Conservation (phyloP, 2,888 invertebrate species). For the Lepidochitona cinerea region DNA sequence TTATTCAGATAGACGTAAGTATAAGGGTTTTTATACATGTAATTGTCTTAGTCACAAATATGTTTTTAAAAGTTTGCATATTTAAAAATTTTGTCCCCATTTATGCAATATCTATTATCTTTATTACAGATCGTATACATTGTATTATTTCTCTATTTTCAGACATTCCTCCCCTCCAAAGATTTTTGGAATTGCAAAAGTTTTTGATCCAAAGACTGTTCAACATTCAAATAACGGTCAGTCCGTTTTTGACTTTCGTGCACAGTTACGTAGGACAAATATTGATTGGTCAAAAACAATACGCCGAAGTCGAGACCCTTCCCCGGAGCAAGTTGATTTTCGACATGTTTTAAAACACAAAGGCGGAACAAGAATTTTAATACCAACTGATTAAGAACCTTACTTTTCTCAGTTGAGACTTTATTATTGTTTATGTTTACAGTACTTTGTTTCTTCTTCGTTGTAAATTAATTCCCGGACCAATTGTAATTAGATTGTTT, state of each 20-base stretch:
- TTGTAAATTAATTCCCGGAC: not conserved
- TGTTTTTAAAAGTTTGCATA: too few relatives aligned
- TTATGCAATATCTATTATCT: too few relatives aligned
- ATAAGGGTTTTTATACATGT: too few relatives aligned
- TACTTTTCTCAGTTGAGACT: not conserved
- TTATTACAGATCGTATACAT: too few relatives aligned
- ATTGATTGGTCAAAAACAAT: slow-evolving; percentile 38
- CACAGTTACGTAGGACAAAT: slow-evolving; percentile 44
- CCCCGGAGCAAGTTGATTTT: slow-evolving; percentile 32
- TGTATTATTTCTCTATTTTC: not conserved
- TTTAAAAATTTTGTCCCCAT: too few relatives aligned
- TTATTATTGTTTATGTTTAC: not conserved
- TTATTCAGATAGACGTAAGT: too few relatives aligned
- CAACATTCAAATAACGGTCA: not conserved
- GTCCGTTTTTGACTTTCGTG: slow-evolving; percentile 31
- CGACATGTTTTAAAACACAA: slow-evolving; percentile 31
- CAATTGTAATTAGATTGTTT: not conserved
- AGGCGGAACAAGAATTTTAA: not conserved
- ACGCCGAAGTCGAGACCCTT: slow-evolving; percentile 24
- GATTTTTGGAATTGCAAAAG: not conserved
- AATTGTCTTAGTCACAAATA: too few relatives aligned
- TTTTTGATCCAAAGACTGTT: not conserved
- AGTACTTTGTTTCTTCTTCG: not conserved
- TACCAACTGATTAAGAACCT: not conserved
- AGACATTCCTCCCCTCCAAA: not conserved